These are phyloP conservation scores for Thamnaconus septentrionalis DNA, from an alignment of 2,113 vertebrate species.

Conservation along the genomic window DNA sequence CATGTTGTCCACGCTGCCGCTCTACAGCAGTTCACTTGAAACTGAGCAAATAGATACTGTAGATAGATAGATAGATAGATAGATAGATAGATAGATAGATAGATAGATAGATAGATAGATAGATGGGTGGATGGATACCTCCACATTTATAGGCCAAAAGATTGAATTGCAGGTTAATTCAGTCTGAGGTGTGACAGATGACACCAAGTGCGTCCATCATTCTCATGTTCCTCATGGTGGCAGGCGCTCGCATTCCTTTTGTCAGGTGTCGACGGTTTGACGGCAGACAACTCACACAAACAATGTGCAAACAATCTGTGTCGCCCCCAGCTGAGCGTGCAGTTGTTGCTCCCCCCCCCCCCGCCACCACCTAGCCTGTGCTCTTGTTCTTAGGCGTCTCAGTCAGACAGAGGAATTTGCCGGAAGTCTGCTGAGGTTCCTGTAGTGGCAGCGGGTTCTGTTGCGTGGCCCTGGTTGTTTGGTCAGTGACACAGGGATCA, in stretches of 20 bases:
- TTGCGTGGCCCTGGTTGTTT: constrained; percentile 53
- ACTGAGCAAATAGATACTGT: background rate
- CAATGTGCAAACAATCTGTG: constrained; percentile 69
- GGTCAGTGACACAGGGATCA: constrained; percentile 17
- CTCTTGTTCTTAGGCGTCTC: constrained; percentile 46
- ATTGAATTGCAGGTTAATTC: background rate
- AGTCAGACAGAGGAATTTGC: constrained; percentile 52
- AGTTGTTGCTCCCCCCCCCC: constrained; percentile 71
- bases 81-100: background rate
- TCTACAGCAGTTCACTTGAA: background rate
- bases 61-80: constrained; percentile 2
- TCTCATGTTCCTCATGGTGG: background rate
- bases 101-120: constrained; percentile 10
- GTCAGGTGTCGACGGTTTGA: constrained; percentile 70
- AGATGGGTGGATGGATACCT: background rate
- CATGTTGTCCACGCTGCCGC: constrained; percentile 14
- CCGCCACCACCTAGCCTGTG: constrained; percentile 11
- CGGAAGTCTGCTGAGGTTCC: constrained; percentile 9
- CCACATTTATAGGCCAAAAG: no score
- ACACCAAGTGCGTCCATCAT: no score
- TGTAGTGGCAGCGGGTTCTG: background rate
- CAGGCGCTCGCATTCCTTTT: constrained; percentile 70
- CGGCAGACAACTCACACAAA: constrained; percentile 66
- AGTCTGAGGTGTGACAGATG: constrained; percentile 9
- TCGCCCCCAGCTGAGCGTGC: constrained; percentile 79